Percentiles rank a stretch among this genome's conserved stretches.
Evolutionary conservation across 2,797 vertebrate genomes (phyloP).

Genomic region (Denticeps clupeoides): DNA sequence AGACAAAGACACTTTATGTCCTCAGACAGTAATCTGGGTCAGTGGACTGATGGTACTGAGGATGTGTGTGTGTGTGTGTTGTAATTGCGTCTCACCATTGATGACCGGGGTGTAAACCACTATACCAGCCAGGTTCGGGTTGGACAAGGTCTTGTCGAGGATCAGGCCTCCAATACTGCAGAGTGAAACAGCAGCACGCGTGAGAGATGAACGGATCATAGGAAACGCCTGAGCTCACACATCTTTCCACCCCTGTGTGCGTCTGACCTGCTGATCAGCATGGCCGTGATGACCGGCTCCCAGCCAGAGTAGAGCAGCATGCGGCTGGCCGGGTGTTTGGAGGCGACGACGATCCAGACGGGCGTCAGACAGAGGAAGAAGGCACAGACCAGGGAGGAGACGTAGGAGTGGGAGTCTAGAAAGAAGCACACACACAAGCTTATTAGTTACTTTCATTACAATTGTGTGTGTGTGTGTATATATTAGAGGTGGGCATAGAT

Average conservation of each 20-base stretch:
- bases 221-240: too few species aligned
- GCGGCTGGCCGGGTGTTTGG: conserved; percentile 90
- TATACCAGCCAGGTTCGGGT: conserved; percentile 89
- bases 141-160: conserved; percentile 91
- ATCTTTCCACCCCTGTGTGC: too few species aligned
- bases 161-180: conserved; percentile 93
- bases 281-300: conserved; percentile 95
- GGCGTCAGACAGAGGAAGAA: conserved; percentile 92
- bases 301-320: conserved; percentile 91
- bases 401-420: conserved; percentile 74
- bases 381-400: conserved; percentile 83
- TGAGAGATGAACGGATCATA: too few species aligned
- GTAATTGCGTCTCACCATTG: conserved; percentile 90
- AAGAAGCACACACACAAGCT: not conserved
- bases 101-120: conserved; percentile 95
- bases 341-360: conserved; percentile 87
- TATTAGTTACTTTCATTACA: too few species aligned
- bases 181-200: conserved; percentile 23
- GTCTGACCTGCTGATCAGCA: conserved; percentile 99
- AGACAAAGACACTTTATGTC: too few species aligned
- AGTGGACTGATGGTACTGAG: conserved; percentile 3
- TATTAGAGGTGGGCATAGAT: too few species aligned
- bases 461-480: too few species aligned
- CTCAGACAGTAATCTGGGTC: conserved; percentile 14
- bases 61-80: conserved; percentile 6